Base-by-base conservation (phyloP, 2,113 vertebrate species). In the Ictidomys tridecemlineatus region DNA sequence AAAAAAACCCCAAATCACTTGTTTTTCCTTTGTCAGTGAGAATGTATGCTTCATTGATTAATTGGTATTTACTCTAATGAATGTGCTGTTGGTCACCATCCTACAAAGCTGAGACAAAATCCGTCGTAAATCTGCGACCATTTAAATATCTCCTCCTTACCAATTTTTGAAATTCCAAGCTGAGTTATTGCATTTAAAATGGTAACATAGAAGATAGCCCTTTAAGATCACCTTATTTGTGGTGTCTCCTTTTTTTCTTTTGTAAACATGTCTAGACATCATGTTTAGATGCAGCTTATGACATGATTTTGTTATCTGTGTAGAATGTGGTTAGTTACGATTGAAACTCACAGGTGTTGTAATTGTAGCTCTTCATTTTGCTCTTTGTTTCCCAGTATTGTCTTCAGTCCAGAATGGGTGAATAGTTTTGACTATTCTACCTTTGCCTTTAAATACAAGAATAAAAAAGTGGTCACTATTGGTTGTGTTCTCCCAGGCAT, bases 401-500 rank as follows among this genome's bases (percentile, higher is more conserved):
- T 92, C 65, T 88, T 92, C 63, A 65, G 6, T 87, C 39, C 63
- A 74, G 53, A 87, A 42, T 48, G n/a, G 7, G 13, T 14, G 61
- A 37, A 8, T 83, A 39, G 26, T 58, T 77, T 65, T 83, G 63
- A 34, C 1, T 18, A 2, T 61, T 93, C 42, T 85, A 20, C 24
- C 34, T 89, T 83, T 67, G 10, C 32, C 28, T 37, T 63, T 70
- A 51, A 51, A 48, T 91, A 20, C 45, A 32, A 56, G 95, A 20
- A 65, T 18, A 0, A 30, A 58, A 70, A 20, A 32, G 17, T 5
- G 22, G 0, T 32, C 61, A 26, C 0, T 92, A 92, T 48, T 72
- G 28, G 4, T 67, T 58, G 5, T 97, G 37, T 97, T 72, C 70
- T 96, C 87, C 2, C 85, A 99, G 99, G 97, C 99, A 99, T 34